phyloP scores from a whole-genome alignment of 2,888 invertebrate species.

The Cephus spinipes region DNA sequence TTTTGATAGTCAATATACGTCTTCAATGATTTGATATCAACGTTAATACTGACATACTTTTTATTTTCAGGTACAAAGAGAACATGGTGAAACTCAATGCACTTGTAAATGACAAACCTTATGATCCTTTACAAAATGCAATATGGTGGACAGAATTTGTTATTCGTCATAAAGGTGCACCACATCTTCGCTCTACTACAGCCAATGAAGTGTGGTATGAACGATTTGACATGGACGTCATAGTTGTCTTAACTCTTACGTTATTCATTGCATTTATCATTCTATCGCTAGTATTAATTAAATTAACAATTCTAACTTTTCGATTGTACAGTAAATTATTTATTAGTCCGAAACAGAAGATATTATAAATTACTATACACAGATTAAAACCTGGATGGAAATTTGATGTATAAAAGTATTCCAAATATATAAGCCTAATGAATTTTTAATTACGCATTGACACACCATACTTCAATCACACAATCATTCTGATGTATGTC shows the following conservation, averaged over 20 bases:
- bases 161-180: conserved; percentile 41
- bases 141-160: conserved; percentile 46
- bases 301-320: too few species aligned
- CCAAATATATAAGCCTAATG: too few species aligned
- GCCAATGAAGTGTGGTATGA: conserved; percentile 35
- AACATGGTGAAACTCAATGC: conserved; percentile 25
- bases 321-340: too few species aligned
- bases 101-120: conserved; percentile 26
- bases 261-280: background rate
- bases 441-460: too few species aligned
- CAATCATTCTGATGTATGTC: too few species aligned
- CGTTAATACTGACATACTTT: background rate
- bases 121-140: conserved; percentile 31
- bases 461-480: too few species aligned
- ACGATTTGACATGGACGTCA: conserved; percentile 34
- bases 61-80: conserved; percentile 40
- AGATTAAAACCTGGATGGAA: too few species aligned
- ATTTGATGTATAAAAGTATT: too few species aligned
- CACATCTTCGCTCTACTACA: conserved; percentile 31
- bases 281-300: background rate
- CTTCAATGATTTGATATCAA: background rate
- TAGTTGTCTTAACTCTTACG: conserved; percentile 24
- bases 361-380: too few species aligned
- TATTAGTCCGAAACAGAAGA: too few species aligned
- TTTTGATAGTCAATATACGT: background rate